These are phyloP conservation scores for Hemitrygon akajei DNA, from an alignment of 2,797 vertebrate genomes.

Conservation along the genomic window DNA sequence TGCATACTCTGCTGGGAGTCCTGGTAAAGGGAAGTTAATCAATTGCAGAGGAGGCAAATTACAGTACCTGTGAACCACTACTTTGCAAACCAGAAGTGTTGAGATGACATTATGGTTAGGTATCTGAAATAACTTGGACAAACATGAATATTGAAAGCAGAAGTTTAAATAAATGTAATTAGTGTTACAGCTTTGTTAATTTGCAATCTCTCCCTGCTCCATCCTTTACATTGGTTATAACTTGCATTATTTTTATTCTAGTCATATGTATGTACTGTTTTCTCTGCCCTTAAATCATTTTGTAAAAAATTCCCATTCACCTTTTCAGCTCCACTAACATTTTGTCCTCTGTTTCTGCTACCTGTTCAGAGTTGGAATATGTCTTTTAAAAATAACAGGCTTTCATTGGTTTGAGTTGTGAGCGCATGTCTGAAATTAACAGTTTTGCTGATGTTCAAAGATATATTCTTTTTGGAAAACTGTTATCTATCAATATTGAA, in stretches of 20 bases:
- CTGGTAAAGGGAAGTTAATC: not conserved
- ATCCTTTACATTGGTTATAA: not conserved
- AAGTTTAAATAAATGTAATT: not conserved
- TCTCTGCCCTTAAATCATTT: not conserved
- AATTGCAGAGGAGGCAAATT: not conserved
- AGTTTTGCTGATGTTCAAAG: not conserved
- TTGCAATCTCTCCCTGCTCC: not conserved
- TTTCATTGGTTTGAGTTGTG: not conserved
- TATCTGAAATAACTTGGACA: not conserved
- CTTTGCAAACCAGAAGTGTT: not conserved
- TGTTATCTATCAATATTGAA: not conserved
- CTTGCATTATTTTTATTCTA: not conserved
- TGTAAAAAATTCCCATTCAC: too few species aligned
- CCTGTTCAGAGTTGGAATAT: not conserved
- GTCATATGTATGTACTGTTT: not conserved
- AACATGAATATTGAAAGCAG: not conserved
- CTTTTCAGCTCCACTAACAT: not conserved
- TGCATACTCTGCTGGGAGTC: too few species aligned
- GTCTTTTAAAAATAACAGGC: not conserved
- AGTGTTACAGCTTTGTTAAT: not conserved
- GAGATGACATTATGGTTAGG: not conserved
- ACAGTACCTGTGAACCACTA: not conserved
- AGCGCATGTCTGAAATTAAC: not conserved
- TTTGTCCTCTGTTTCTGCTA: not conserved
- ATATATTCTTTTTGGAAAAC: not conserved